A percentile compares a stretch with the other conserved stretches of the same genome.
Conservation (phyloP, 2,113 vertebrate species). For the Myotis brandtii region DNA sequence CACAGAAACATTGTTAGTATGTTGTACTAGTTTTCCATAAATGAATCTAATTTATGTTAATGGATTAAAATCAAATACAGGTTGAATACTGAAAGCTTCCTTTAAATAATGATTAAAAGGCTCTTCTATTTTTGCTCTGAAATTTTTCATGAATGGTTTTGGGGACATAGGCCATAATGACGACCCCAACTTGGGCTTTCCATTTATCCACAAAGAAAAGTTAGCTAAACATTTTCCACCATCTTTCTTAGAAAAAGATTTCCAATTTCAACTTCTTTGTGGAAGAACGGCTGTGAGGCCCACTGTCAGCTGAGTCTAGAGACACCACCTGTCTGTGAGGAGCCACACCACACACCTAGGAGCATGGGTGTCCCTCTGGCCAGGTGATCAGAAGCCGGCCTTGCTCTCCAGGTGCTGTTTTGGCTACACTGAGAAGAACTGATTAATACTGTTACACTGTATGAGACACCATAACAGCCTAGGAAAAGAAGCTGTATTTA, state of each 20-base stretch:
- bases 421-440: not conserved
- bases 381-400: not conserved
- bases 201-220: conserved; percentile 6
- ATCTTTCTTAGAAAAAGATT: not conserved
- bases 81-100: not conserved
- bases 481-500: not conserved
- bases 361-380: not conserved
- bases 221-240: not conserved
- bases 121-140: not conserved
- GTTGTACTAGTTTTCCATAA: not conserved
- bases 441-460: not conserved
- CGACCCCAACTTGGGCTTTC: not conserved
- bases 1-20: not conserved
- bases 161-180: not conserved
- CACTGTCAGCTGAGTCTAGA: not conserved
- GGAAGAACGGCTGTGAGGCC: not conserved
- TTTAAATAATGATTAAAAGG: not conserved
- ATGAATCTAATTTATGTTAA: not conserved
- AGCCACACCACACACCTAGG: not conserved
- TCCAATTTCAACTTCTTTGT: not conserved
- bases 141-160: not conserved
- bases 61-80: conserved; percentile 33
- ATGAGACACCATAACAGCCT: not conserved
- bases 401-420: not conserved
- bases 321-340: fast-evolving